Base-by-base conservation (phyloP, 2,888 invertebrate genomes). In the Embidobia sp. region DNA sequence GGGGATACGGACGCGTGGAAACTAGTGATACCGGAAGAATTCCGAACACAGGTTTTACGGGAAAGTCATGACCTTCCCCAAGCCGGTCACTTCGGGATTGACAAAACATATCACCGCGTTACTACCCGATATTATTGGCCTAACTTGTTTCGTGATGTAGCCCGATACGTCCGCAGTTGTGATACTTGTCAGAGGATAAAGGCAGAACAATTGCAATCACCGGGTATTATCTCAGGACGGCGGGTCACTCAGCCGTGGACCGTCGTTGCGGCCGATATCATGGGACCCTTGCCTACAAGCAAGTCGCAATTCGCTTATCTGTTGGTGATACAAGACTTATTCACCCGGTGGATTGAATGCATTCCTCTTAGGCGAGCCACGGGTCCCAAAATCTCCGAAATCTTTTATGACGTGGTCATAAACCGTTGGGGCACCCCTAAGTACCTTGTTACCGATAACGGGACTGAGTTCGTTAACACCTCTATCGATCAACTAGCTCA, bases 1-100 rank as follows among this genome's bases (percentile, higher is more conserved):
- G 46, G 48, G 0, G 49, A 63, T n/a, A 4, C 40, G 5, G 27
- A 49, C 5, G 48, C 16, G 1, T 49, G 42, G 51, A 51, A 64
- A 8, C 5, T 51, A 6, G 51, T 64, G 0, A 0, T 64, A 0
- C 51, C 63, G 2, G 6, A 6, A 7, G 44, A 33, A 13, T 2
- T 4, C 0, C 7, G 35, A 8, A 3, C 1, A 4, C 3, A 11
- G 7, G 37, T 11, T 3, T 8, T 61, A 0, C 10, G 4, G 0
- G 8, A 15, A 0, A 18, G 44, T 2, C 40, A 63, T 18, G 29
- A 51, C 4, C 19, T 27, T 2, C 51, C 51, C 0, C 15, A 37
- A 0, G 2, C 51, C 0, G 64, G 44, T 3, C 64, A 64, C 26
- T 0, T 29, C 5, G 35, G 44, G 0, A 11, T 27, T 0, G 44